Evolutionary conservation across 2,888 invertebrate species (phyloP).

Genomic region (Agriopis leucophaearia): DNA sequence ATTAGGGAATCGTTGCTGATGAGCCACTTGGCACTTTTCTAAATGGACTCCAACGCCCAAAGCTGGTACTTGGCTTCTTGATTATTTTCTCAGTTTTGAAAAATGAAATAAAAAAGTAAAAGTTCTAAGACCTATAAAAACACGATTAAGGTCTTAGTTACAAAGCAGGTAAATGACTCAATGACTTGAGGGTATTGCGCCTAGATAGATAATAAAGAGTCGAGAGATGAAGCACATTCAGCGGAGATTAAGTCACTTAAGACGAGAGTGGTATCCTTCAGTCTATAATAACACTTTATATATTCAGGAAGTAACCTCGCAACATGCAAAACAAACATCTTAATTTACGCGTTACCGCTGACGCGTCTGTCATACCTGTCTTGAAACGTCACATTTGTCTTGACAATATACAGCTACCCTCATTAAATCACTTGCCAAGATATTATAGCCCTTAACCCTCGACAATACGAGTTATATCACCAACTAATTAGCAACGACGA

Average conservation of each 20-base stretch:
- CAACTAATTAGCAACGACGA: constrained; percentile 32
- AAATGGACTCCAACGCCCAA: too few relatives aligned
- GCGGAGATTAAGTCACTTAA: constrained; percentile 24
- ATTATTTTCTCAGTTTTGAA: too few relatives aligned
- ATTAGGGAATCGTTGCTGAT: too few relatives aligned
- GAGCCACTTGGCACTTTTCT: too few relatives aligned
- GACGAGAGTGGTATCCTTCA: constrained; percentile 6
- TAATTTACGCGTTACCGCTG: constrained; percentile 45
- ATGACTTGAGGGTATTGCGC: not conserved
- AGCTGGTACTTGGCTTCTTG: too few relatives aligned
- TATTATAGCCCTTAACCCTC: constrained; percentile 39
- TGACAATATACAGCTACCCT: constrained; percentile 35
- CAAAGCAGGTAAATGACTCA: not conserved
- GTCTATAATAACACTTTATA: constrained; percentile 19
- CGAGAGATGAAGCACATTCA: not conserved
- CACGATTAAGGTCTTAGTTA: too few relatives aligned
- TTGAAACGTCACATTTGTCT: constrained; percentile 53
- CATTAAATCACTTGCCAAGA: constrained; percentile 17
- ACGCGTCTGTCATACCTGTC: constrained; percentile 56
- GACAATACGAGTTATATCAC: constrained; percentile 26
- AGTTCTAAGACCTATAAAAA: too few relatives aligned
- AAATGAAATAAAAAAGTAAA: too few relatives aligned
- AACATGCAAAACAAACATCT: constrained; percentile 39
- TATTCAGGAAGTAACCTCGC: constrained; percentile 26
- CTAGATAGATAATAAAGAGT: constrained; percentile 13